Conservation (phyloP, 2,113 vertebrate genomes). For the Atrichornis clamosus region DNA sequence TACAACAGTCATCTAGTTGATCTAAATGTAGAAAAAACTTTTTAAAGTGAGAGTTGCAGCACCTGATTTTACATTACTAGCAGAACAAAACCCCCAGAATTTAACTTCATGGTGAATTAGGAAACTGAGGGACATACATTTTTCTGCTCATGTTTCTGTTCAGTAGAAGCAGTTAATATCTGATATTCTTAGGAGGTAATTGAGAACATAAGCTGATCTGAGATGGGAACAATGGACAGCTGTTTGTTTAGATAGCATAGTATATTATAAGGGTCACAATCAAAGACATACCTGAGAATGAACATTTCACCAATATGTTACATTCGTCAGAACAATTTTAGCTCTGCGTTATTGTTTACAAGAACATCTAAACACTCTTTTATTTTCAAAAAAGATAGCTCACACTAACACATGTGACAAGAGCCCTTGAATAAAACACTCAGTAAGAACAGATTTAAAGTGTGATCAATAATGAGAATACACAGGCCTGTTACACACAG, state of each 20-base stretch:
- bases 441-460: neutral
- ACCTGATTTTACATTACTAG: neutral
- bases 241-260: neutral
- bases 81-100: accelerated
- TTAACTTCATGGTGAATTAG: neutral
- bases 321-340: neutral
- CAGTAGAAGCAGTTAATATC: neutral
- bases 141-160: neutral
- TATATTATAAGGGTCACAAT: neutral
- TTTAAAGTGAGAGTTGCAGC: neutral
- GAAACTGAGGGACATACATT: neutral
- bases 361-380: neutral
- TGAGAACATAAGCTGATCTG: neutral
- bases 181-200: neutral
- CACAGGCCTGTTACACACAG: neutral
- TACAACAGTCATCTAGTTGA: neutral
- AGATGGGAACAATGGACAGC: neutral
- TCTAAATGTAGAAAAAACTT: neutral
- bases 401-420: neutral
- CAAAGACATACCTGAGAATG: neutral
- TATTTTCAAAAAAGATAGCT: slow-evolving; percentile 39
- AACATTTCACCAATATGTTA: neutral
- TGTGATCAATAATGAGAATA: slow-evolving; percentile 14
- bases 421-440: slow-evolving; percentile 15
- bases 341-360: neutral